Percentiles rank a stretch among this genome's conserved stretches.
phyloP scores from a whole-genome alignment of 2,797 vertebrate genomes.

The Helicolenus hilgendorfi region DNA sequence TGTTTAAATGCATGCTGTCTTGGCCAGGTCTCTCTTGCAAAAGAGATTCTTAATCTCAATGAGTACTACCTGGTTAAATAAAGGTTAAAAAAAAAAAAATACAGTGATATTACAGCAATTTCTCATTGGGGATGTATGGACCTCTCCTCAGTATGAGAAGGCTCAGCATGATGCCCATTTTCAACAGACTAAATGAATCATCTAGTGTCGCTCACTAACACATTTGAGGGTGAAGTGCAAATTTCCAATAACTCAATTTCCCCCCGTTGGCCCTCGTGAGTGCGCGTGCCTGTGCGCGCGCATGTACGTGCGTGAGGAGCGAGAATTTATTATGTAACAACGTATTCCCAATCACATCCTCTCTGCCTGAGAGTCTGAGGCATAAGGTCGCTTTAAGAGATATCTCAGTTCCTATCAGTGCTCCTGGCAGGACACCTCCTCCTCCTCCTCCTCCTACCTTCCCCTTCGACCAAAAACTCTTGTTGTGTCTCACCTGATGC shows the following conservation, averaged over 20 bases:
- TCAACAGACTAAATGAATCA: background rate
- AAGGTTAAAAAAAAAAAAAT: background rate
- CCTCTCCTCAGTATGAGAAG: constrained; percentile 1
- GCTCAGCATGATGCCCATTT: background rate
- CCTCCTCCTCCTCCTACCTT: constrained; percentile 24
- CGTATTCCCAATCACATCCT: constrained; percentile 75
- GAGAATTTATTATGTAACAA: constrained; percentile 81
- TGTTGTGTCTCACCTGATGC: constrained; percentile 68
- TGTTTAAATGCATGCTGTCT: too few relatives aligned
- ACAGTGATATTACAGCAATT: constrained; percentile 6
- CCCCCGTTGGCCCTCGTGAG: constrained; percentile 13
- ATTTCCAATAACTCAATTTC: constrained; percentile 39
- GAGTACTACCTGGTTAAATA: too few relatives aligned
- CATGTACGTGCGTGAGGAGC: constrained; percentile 15
- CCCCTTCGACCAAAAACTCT: constrained; percentile 38
- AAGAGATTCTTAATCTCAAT: too few relatives aligned
- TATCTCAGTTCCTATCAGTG: constrained; percentile 32
- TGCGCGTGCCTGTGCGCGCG: constrained; percentile 11
- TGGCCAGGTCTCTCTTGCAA: too few relatives aligned
- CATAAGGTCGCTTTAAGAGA: constrained; percentile 75
- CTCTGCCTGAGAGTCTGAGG: constrained; percentile 62
- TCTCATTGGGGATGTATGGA: background rate
- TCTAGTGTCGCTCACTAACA: background rate
- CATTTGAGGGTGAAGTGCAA: constrained; percentile 20
- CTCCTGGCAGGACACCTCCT: constrained; percentile 56